A percentile compares a stretch with the other conserved stretches of the same genome.
Conservation (phyloP, 2,888 invertebrate species). For the Leucania comma region DNA sequence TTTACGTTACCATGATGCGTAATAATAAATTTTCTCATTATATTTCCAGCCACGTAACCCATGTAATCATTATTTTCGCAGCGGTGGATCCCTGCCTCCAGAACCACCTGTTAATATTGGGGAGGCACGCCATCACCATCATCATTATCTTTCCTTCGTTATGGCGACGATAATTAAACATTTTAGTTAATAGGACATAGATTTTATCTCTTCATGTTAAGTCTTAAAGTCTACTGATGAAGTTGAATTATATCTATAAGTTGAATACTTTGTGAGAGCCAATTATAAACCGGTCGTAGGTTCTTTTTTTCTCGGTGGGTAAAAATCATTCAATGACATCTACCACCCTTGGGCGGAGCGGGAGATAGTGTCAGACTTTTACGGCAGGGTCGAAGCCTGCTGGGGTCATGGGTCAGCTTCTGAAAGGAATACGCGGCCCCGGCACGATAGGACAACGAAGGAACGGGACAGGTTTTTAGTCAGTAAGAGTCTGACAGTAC, state of each 20-base stretch:
- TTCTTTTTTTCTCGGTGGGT: too few species aligned
- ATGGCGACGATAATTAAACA: constrained; percentile 49
- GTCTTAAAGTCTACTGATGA: not conserved
- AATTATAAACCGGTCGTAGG: not conserved
- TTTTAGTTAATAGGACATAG: constrained; percentile 41
- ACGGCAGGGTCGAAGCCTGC: too few species aligned
- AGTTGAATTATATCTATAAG: too few species aligned
- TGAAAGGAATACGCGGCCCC: too few species aligned
- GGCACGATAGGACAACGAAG: too few species aligned
- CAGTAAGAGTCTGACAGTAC: too few species aligned
- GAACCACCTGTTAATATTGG: constrained; percentile 52
- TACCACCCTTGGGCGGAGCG: too few species aligned
- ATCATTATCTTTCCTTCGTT: constrained; percentile 39
- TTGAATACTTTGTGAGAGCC: not conserved
- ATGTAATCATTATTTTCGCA: constrained; percentile 32
- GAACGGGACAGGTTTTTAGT: too few species aligned
- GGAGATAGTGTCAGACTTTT: too few species aligned
- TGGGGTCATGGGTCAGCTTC: too few species aligned
- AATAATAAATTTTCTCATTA: constrained; percentile 5
- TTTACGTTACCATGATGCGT: constrained; percentile 5
- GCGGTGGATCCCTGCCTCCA: constrained; percentile 7
- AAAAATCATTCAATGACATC: too few species aligned
- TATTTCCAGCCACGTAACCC: constrained; percentile 16
- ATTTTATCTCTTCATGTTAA: constrained; percentile 40
- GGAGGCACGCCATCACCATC: constrained; percentile 31